These are phyloP conservation scores for Leuctra nigra DNA, from an alignment of 2,888 invertebrate genomes.

Conservation along the genomic window DNA sequence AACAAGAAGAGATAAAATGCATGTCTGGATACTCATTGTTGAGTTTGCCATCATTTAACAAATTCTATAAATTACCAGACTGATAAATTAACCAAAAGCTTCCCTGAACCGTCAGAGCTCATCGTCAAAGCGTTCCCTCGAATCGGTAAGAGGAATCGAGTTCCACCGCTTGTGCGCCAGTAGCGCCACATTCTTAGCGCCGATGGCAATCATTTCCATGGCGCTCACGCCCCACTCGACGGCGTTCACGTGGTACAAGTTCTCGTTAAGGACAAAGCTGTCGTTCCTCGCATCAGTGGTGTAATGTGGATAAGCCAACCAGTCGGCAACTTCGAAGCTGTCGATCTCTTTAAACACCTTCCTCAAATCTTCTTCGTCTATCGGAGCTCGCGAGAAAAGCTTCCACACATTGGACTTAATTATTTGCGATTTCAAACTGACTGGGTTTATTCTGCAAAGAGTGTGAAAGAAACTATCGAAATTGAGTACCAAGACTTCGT, in stretches of 20 bases:
- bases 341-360: slow-evolving; percentile 43
- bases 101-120: slow-evolving; percentile 9
- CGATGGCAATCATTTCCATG: slow-evolving; percentile 59
- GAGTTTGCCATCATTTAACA: too few species aligned
- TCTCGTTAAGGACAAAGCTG: slow-evolving; percentile 45
- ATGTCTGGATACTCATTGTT: too few species aligned
- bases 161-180: slow-evolving; percentile 40
- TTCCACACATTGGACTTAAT: slow-evolving; percentile 45
- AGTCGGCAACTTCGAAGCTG: slow-evolving; percentile 38
- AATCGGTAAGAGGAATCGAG: not conserved
- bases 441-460: slow-evolving; percentile 39
- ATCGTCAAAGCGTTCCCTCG: not conserved
- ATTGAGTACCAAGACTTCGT: slow-evolving; percentile 44
- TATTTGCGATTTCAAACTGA: slow-evolving; percentile 32
- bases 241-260: slow-evolving; percentile 53
- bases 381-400: slow-evolving; percentile 46
- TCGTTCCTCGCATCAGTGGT: slow-evolving; percentile 35
- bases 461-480: slow-evolving; percentile 44
- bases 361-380: slow-evolving; percentile 41
- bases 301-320: slow-evolving; percentile 54
- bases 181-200: slow-evolving; percentile 53
- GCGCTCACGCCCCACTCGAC: slow-evolving; percentile 60
- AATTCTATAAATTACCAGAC: too few species aligned
- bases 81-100: not conserved
- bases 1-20: too few species aligned